Conservation (phyloP, 1,140 invertebrate species). For the Atta cephalotes region DNA sequence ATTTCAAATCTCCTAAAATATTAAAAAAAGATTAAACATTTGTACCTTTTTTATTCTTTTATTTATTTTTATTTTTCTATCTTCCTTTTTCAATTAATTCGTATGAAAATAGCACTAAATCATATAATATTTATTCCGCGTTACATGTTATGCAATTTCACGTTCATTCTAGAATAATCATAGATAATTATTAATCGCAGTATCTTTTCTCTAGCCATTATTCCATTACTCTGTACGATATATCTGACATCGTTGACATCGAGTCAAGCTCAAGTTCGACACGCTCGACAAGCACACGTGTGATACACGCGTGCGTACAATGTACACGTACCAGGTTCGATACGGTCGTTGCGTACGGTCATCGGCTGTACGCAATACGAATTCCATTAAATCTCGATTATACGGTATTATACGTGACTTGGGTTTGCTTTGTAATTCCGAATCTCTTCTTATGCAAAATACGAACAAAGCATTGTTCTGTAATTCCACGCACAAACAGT, state of each 20-base stretch:
- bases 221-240: background rate
- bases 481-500: background rate
- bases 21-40: background rate
- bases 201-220: background rate
- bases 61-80: background rate
- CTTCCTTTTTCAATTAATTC: background rate
- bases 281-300: constrained; percentile 28
- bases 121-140: background rate
- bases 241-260: constrained; percentile 20
- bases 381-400: constrained; percentile 61
- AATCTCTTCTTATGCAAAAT: background rate
- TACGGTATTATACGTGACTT: constrained; percentile 34
- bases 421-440: constrained; percentile 33
- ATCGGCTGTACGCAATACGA: constrained; percentile 32
- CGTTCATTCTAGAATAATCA: background rate
- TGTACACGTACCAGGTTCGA: background rate
- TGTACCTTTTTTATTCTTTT: background rate
- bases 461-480: background rate
- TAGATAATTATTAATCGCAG: constrained; percentile 34
- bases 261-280: constrained; percentile 26
- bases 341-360: constrained; percentile 26
- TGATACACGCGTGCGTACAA: constrained; percentile 22
- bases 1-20: background rate
- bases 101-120: too few species aligned
- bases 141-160: background rate